Evolutionary conservation across 37 sponge, comb jelly and placozoan genomes (phyloP).

Genomic region (Ianthella basta): DNA sequence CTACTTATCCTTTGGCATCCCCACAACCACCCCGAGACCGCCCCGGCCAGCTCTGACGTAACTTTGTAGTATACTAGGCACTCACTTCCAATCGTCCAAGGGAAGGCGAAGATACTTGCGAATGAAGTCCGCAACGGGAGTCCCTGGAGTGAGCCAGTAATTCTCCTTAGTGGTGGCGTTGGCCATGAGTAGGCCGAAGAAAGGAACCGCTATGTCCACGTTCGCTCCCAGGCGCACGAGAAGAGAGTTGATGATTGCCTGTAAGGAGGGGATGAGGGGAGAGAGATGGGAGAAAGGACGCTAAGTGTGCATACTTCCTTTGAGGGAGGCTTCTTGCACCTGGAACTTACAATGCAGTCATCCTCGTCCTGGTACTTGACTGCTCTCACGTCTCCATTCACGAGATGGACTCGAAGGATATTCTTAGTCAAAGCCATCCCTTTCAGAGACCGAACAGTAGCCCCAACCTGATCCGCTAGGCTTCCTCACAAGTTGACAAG

Average conservation of each 20-base stretch:
- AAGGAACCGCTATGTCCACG: conserved; percentile 46
- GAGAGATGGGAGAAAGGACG: neutral
- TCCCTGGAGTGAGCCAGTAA: conserved; percentile 79
- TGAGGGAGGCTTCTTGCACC: neutral
- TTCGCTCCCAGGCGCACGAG: conserved; percentile 63
- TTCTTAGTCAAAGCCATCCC: conserved; percentile 13
- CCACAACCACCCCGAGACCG: no score
- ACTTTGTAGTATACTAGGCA: neutral
- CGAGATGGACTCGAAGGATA: conserved; percentile 67
- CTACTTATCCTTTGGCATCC: no score
- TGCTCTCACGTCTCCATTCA: conserved; percentile 76
- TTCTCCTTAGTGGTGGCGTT: conserved; percentile 46
- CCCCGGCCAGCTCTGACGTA: neutral
- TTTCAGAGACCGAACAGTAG: neutral
- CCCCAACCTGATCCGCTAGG: no score
- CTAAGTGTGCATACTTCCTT: neutral
- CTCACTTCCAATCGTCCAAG: conserved; percentile 68
- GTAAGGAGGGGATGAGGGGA: neutral
- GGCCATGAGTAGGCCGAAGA: conserved; percentile 58
- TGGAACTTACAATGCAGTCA: conserved; percentile 58
- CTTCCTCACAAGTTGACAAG: no score
- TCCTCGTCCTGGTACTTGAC: conserved; percentile 57
- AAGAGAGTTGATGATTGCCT: conserved; percentile 65
- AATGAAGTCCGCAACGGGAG: conserved; percentile 48
- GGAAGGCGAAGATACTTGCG: conserved; percentile 48